phyloP scores from a whole-genome alignment of 2,888 invertebrate genomes.

The Ctena decussata region DNA sequence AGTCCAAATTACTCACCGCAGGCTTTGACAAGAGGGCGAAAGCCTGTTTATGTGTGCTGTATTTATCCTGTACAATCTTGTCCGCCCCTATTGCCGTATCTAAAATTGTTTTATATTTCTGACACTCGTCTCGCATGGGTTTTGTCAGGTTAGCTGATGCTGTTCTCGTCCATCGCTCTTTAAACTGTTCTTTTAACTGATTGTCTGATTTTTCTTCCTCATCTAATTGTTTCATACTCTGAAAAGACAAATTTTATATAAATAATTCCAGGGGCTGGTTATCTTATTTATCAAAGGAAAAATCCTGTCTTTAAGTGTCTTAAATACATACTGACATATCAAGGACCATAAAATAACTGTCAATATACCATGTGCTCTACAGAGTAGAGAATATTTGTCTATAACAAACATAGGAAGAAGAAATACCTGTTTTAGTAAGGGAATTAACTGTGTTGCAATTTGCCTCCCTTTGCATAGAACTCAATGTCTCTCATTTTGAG shows the following conservation, averaged over 20 bases:
- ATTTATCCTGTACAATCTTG: slow-evolving; percentile 95
- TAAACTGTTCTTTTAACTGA: slow-evolving; percentile 95
- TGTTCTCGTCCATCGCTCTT: slow-evolving; percentile 96
- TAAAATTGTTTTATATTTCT: slow-evolving; percentile 95
- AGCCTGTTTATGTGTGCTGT: slow-evolving; percentile 91
- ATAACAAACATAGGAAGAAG: too few relatives aligned
- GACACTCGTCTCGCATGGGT: slow-evolving; percentile 93
- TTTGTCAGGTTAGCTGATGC: slow-evolving; percentile 95
- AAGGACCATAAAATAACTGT: too few relatives aligned
- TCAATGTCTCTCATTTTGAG: too few relatives aligned
- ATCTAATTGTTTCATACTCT: slow-evolving; percentile 90
- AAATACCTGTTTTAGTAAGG: too few relatives aligned
- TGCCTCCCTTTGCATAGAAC: too few relatives aligned
- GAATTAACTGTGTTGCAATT: too few relatives aligned
- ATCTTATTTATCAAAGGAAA: too few relatives aligned
- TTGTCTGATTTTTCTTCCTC: slow-evolving; percentile 97
- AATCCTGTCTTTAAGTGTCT: too few relatives aligned
- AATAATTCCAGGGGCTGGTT: too few relatives aligned
- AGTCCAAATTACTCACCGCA: slow-evolving; percentile 86
- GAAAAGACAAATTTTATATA: slow-evolving; percentile 55
- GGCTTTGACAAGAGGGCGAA: slow-evolving; percentile 94
- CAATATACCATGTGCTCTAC: too few relatives aligned
- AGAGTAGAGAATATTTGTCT: too few relatives aligned
- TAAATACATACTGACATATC: too few relatives aligned
- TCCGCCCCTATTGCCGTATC: slow-evolving; percentile 95